Base-by-base conservation (phyloP, 2,113 vertebrate species). In the Melanerpes formicivorus region DNA sequence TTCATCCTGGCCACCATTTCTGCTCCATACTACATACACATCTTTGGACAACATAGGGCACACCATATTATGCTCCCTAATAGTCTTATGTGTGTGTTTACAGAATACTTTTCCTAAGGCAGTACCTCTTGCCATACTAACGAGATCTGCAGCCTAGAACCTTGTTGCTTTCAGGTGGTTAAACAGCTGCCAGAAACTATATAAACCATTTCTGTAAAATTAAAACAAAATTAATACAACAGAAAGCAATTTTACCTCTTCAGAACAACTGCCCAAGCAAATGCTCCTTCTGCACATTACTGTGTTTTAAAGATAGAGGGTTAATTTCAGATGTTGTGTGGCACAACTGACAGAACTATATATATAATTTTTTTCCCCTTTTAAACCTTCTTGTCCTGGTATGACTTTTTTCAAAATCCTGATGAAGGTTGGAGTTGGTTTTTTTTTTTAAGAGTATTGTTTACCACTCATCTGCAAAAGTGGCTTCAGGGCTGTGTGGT, bases 201-300 rank as follows among this genome's bases (percentile, higher is more conserved):
- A 90, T 25, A 92, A 87, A 89, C 6, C 2, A 84, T 87, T 94
- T 89, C 23, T 92, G 46, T 84, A 79, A 90, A 94, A 87, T 59
- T 69, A 37, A 84, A 64, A 84, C 79, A 44, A 16, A 15, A 44
- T 37, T 10, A 58, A 10, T 44, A 73, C 23, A 67, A 32, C 0
- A 0, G 32, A 72, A 85, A 91, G 59, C 23, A 73, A 42, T n/a
- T 71, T 79, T 59, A n/a, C 19, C 2, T 84, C 19, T 66, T 84
- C 14, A 2, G 19, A 76, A 54, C 22, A 60, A 15, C 56, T 75
- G 52, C 50, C 44, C 59, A 87, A 72, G 34, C 55, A 44, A 95
- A 86, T 80, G 15, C 10, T 79, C 30, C 70, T 87, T 87, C 21
- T 67, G 54, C 58, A 76, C 18, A 23, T 58, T 37, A 12, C 26